Evolutionary conservation across 2,113 vertebrate genomes (phyloP), one percentile per base, ranked within the genome.

Genomic region (Corythaeola cristata): DNA sequence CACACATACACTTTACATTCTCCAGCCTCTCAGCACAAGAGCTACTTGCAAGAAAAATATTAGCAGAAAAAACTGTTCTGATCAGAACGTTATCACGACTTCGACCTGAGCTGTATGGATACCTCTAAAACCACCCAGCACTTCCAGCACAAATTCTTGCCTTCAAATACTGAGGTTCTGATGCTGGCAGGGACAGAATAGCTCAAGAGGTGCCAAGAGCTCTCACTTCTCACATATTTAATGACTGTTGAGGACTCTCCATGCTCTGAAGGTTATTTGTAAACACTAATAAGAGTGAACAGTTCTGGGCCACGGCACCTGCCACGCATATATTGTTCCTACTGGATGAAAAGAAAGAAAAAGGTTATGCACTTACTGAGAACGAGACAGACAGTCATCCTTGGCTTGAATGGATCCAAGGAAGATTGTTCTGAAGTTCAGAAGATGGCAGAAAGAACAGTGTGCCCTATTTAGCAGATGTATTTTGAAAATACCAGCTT

Each of bases 61-160:
- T 12, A 64, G 32, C 17, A 15, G 47, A 6, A 33, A 62, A 18
- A 66, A 52, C 32, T n/a, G 5, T 17, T 15, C 3, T 2, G 52
- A 20, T 44, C 44, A 50, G 24, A 68, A 56, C 0, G 2, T 22
- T 4, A 1, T 12, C 15, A 5, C 4, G 8, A 56, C 24, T 2
- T 55, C 41, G 75, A 83, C 19, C 30, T 7, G 53, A 63, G 62
- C 67, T 47, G 23, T 0, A 5, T 60, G 33, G 62, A 11, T 10
- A 33, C 47, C 52, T 59, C 52, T 9, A 12, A 11, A 92, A 39
- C 56, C 8, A 9, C 16, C 63, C 56, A 18, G 52, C 15, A 4
- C 2, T 26, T 16, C 63, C 39, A 52, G 64, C 28, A 21, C 9
- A 1, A 64, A 47, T 5, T 9, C 41, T 19, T 26, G 33, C 58